Evolutionary conservation across 1,140 invertebrate genomes (phyloP).

Genomic region (Aphis craccivora): DNA sequence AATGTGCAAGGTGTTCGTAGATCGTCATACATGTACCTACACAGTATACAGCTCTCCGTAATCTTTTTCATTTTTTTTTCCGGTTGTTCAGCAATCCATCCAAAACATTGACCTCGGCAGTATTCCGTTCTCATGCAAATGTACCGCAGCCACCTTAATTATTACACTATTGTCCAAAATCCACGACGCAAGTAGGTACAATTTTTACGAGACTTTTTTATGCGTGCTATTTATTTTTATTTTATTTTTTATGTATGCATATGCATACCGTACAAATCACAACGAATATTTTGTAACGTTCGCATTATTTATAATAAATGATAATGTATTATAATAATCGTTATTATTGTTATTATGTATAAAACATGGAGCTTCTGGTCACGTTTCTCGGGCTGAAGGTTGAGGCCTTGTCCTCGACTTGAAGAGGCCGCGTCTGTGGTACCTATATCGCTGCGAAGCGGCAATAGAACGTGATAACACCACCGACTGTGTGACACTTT

Average conservation of each 20-base stretch:
- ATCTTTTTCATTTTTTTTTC: slow-evolving; percentile 50
- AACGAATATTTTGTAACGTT: slow-evolving; percentile 21
- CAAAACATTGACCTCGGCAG: slow-evolving; percentile 55
- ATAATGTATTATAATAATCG: slow-evolving; percentile 50
- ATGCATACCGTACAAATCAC: not conserved
- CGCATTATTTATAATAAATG: slow-evolving; percentile 47
- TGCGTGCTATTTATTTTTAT: not conserved
- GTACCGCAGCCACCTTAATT: slow-evolving; percentile 47
- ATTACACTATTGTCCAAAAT: slow-evolving; percentile 54
- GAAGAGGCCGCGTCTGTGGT: slow-evolving; percentile 40
- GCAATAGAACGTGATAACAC: slow-evolving; percentile 56
- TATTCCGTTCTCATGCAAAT: slow-evolving; percentile 57
- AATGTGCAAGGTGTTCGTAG: slow-evolving; percentile 53
- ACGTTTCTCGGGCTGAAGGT: slow-evolving; percentile 51
- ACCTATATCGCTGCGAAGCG: not conserved
- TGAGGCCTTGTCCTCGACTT: slow-evolving; percentile 53
- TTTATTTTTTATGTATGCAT: not conserved
- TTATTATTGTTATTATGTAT: slow-evolving; percentile 52
- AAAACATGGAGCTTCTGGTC: slow-evolving; percentile 46
- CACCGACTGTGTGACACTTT: slow-evolving; percentile 56
- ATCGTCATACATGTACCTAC: slow-evolving; percentile 9
- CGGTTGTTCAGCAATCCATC: slow-evolving; percentile 56
- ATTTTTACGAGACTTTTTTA: slow-evolving; percentile 34
- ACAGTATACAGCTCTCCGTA: not conserved
- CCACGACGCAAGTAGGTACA: not conserved